Base-by-base conservation (phyloP, 2,113 vertebrate species). In the Chloropsis hardwickii region DNA sequence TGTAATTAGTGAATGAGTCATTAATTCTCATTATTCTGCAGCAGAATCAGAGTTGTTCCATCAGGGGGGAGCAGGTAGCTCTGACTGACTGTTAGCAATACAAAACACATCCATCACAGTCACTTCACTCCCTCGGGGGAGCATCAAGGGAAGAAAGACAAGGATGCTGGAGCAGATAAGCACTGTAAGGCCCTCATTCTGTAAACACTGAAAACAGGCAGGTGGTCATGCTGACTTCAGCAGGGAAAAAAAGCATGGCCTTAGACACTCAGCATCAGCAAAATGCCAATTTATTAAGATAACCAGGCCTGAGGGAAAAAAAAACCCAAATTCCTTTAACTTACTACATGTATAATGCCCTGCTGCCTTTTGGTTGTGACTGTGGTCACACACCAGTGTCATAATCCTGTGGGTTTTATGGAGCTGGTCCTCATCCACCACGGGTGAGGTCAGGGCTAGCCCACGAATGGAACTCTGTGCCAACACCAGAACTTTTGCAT, bases 41-140 rank as follows among this genome's bases (percentile, higher is more conserved):
- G 61, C 62, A 90, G 84, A 90, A 71, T 70, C 40, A 88, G 77
- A 78, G 76, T 82, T 69, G 20, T 54, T 94, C 76, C 6, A 2
- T 94, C 56, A 56, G 42, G 51, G 54, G n/a, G 79, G 57, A 67
- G 76, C 66, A 93, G 80, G 88, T 64, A 94, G 48, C 57, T 95
- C 66, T 80, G 44, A 77, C 48, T 5, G 29, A 61, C 69, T 86
- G 67, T 24, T 86, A 86, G 58, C 53, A 48, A n/a, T 58, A 33
- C 61, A 65, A 89, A 93, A 84, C 45, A 60, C 57, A 94, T 93
- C 61, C 84, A 88, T 92, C 92, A 88, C 31, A 78, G 92, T 64
- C 76, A 79, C n/a, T 73, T 50, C 0, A 4, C 8, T 88, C 69
- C 73, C 81, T 47, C 4, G 1, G 66, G 79, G 60, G 48, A 86